Conservation (phyloP, 2,113 vertebrate species). For the Rhinichthys klamathensis region DNA sequence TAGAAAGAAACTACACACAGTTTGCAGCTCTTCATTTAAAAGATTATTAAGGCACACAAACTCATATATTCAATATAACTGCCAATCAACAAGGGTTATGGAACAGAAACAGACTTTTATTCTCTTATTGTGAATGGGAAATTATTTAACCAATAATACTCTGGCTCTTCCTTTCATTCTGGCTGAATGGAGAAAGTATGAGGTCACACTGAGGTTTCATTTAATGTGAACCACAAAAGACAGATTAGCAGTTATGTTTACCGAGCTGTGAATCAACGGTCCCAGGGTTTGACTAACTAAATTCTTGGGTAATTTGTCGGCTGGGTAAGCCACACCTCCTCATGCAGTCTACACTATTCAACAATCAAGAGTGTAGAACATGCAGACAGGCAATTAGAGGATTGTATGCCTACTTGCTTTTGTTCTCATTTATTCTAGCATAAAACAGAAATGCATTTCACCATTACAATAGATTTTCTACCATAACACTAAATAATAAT, state of each 20-base stretch:
- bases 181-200: constrained; percentile 29
- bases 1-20: background rate
- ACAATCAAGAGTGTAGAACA: background rate
- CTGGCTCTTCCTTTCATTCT: background rate
- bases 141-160: background rate
- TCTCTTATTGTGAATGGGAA: constrained; percentile 27
- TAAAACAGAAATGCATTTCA: background rate
- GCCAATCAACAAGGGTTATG: background rate
- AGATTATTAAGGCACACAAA: background rate
- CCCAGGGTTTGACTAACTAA: background rate
- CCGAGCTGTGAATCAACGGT: constrained; percentile 18
- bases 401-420: background rate
- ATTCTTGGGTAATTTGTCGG: constrained; percentile 20
- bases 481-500: background rate
- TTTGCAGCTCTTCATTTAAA: background rate
- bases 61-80: background rate
- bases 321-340: constrained; percentile 13
- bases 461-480: background rate
- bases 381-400: constrained; percentile 6
- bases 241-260: constrained; percentile 49
- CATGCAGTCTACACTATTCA: background rate
- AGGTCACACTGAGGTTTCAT: constrained; percentile 25
- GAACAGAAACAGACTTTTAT: constrained; percentile 10
- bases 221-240: constrained; percentile 41
- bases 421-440: background rate